Evolutionary conservation across 2,797 vertebrate genomes (phyloP), one percentile per base, ranked within the genome.

Genomic region (Malacoraja senta): DNA sequence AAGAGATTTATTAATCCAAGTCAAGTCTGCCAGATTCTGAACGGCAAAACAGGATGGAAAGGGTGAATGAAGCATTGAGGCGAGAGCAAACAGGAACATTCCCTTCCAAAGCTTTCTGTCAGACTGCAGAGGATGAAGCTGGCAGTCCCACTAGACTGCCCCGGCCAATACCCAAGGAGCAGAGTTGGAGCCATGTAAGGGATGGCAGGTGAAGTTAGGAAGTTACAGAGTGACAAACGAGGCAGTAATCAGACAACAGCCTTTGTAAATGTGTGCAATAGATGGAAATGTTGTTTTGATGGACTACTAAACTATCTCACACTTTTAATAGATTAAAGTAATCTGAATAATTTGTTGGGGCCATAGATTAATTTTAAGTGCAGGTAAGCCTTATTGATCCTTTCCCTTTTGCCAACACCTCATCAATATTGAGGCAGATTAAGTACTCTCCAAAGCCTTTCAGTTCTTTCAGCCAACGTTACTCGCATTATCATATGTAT

Each of bases 1-100:
- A 84, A 63, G 12, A 61, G 26, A 10, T 83, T 83, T 29, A 58
- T 58, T 83, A 9, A 26, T 61, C 44, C 26, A 83, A 61, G 24
- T 58, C 81, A 63, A 63, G 29, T 86, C 83, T 86, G 83, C 61
- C 83, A 63, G 83, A 65, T 86, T 63, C 83, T n/a, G 83, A n/a
- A 8, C 3, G 32, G 83, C 58, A 86, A 63, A 63, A 63, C 83
- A 86, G 58, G 83, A n/a, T 84, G 53, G 53, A 84, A 84, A 63
- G 81, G 81, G 58, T 86, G 58, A 86, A 86, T 86, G 83, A 65
- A 65, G 4, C 58, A 86, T 86, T 86, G 58, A 63, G 83, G 83
- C 63, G 29, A 63, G 1, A 86, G 83, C 12, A 86, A 86, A 63
- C 29, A 8, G 83, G 83, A 86, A 29, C 61, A 63, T 86, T 63